These are phyloP conservation scores for Hylyphantes graminicola DNA, from an alignment of 1,140 invertebrate species.

Conservation along the genomic window DNA sequence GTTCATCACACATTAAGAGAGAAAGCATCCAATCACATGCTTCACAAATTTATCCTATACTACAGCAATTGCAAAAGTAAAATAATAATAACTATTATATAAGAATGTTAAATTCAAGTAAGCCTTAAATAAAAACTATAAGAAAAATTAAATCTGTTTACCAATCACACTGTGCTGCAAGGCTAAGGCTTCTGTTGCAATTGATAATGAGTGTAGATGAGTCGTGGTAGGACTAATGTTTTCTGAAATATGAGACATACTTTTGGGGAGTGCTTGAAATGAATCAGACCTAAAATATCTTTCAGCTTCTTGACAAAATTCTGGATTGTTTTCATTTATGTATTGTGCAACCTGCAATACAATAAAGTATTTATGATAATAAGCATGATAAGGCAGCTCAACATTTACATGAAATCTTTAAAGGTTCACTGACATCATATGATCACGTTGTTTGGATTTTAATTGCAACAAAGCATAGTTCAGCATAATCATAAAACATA, in stretches of 20 bases:
- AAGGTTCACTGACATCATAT: too few species aligned
- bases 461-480: background rate
- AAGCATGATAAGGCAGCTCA: background rate
- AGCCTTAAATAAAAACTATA: too few species aligned
- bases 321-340: slow-evolving; percentile 60
- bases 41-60: background rate
- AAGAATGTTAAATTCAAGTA: too few species aligned
- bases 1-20: too few species aligned
- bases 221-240: slow-evolving; percentile 17
- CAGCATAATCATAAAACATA: too few species aligned
- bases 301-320: slow-evolving; percentile 50
- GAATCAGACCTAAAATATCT: slow-evolving; percentile 32
- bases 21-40: background rate
- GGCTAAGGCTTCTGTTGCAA: slow-evolving; percentile 63
- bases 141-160: slow-evolving; percentile 31
- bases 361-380: background rate
- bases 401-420: background rate
- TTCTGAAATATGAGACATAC: background rate
- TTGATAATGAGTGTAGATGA: slow-evolving; percentile 61
- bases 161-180: slow-evolving; percentile 65
- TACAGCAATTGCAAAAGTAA: background rate
- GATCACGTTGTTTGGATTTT: background rate
- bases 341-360: slow-evolving; percentile 58
- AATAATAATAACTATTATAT: too few species aligned
- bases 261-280: background rate